A percentile compares a stretch with the other conserved stretches of the same genome.
These are phyloP conservation scores for Pseudois nayaur DNA, from an alignment of 2,113 vertebrate species.

Conservation along the genomic window DNA sequence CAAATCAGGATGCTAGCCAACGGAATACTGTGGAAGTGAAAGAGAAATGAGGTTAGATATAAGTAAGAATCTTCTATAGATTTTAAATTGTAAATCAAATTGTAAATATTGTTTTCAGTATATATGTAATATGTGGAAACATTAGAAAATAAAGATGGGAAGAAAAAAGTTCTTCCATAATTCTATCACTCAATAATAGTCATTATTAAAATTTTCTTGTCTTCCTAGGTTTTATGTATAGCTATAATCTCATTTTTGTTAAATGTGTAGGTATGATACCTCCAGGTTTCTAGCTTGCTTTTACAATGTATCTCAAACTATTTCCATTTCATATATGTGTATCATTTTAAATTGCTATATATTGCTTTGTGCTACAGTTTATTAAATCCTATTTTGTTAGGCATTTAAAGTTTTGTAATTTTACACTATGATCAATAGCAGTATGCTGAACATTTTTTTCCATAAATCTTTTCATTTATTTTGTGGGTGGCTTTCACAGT, in stretches of 20 bases:
- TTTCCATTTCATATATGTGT: neutral
- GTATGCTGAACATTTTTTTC: neutral
- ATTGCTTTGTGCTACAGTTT: neutral
- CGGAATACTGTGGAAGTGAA: neutral
- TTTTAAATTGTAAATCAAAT: neutral
- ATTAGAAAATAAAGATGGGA: neutral
- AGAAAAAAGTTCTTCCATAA: neutral
- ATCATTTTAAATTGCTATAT: neutral
- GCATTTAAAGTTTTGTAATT: neutral
- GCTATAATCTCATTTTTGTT: neutral
- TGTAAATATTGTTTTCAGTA: neutral
- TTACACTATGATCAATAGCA: neutral
- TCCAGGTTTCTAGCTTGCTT: neutral
- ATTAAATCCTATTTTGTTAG: slow-evolving; percentile 6
- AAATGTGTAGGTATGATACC: neutral
- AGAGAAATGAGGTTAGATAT: neutral
- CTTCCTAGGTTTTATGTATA: neutral
- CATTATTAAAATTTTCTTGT: neutral
- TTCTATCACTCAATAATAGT: neutral
- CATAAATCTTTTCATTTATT: neutral
- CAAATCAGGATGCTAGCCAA: neutral
- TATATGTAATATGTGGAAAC: neutral
- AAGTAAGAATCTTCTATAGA: neutral
- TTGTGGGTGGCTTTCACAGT: neutral
- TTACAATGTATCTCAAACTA: neutral